Base-by-base conservation (phyloP, 1,140 invertebrate species). In the Trypoxylus dichotomus region DNA sequence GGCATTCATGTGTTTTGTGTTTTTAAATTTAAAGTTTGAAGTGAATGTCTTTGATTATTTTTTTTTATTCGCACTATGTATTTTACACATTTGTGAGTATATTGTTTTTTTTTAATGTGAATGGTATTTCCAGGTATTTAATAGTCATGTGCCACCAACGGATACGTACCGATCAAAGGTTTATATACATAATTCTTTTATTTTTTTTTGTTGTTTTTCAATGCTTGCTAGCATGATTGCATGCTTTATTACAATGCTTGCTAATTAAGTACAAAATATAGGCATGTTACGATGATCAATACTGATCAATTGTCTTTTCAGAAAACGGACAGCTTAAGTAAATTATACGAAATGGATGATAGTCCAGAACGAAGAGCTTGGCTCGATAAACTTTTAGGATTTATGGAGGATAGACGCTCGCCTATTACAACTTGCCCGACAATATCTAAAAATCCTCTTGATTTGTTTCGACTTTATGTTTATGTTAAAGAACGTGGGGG, bases 361-460 rank as follows among this genome's bases (percentile, higher is more conserved):
- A 95, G 96, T 86, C 95, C 96, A 63, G 97, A 98, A 82, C 88
- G 97, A 80, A 90, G 95, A 80, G 91, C 90, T 80, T 98, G 97
- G 93, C 89, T 99, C 79, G 97, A 98, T 87, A 94, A 96, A 86
- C 89, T 98, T 81, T 91, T 98, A 77, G 90, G 92, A 77, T 98
- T 96, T 87, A 96, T 98, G 93, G 97, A 98, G 86, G 96, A 97
- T 84, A 89, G 94, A 81, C 93, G 95, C 81, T 94, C 95, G 79
- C 96, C 97, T 63, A 96, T 99, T 81, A 95, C 95, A 77, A 93
- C 95, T 81, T 97, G 97, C 89, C 98, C 98, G 63, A 96, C 95
- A 83, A 98, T 99, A 87, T 97, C 95, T 88, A 99, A 99, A 91
- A 96, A 98, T 89, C 96, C 97, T 83, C 91, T 99, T 83, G 98